These are phyloP conservation scores for Zaprionus africanus DNA, from an alignment of 1,140 invertebrate genomes.

Conservation along the genomic window DNA sequence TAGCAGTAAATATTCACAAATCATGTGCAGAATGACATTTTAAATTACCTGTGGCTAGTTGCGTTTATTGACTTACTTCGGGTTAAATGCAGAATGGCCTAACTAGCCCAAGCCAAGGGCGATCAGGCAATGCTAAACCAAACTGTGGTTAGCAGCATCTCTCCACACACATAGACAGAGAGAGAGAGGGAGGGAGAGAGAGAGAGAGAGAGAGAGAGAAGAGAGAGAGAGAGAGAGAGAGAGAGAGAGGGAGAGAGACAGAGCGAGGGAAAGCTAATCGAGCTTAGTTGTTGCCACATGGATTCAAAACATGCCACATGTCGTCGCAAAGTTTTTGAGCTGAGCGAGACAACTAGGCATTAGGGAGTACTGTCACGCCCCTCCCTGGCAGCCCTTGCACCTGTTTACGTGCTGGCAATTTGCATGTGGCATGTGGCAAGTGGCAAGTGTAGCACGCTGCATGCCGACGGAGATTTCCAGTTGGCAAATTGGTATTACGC, in stretches of 20 bases:
- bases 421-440: conserved; percentile 43
- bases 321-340: conserved; percentile 32
- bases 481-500: conserved; percentile 61
- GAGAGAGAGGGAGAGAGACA: too few relatives aligned
- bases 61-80: neutral
- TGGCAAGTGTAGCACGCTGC: conserved; percentile 18
- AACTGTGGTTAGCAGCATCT: neutral
- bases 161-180: neutral
- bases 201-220: too few relatives aligned
- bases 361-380: neutral
- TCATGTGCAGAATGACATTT: neutral
- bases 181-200: too few relatives aligned
- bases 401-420: conserved; percentile 70
- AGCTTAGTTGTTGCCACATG: conserved; percentile 1
- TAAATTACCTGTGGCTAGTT: conserved; percentile 1
- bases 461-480: conserved; percentile 46
- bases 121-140: neutral
- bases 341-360: conserved; percentile 21
- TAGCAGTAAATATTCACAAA: neutral
- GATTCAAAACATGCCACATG: conserved; percentile 39
- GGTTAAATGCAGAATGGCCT: neutral
- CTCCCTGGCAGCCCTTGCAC: conserved; percentile 9
- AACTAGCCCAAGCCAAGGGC: neutral
- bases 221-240: too few relatives aligned
- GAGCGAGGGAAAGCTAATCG: neutral